Conservation (phyloP, 1,140 invertebrate species). For the Leptinotarsa undecemlineata region DNA sequence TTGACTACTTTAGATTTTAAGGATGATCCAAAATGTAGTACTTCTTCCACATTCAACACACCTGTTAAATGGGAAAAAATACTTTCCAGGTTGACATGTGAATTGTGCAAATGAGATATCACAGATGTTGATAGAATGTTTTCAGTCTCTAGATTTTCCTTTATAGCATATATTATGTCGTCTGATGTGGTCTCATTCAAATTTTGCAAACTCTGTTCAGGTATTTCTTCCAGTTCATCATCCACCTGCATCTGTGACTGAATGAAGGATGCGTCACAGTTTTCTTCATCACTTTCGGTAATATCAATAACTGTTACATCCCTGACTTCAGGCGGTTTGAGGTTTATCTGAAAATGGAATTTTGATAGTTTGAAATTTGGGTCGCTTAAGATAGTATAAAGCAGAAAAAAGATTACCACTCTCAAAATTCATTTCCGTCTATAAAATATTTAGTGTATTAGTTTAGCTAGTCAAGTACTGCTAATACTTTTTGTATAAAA, state of each 20-base stretch:
- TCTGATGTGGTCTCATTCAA: constrained; percentile 18
- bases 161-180: constrained; percentile 30
- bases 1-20: constrained; percentile 13
- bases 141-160: constrained; percentile 30
- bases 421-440: too few species aligned
- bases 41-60: constrained; percentile 25
- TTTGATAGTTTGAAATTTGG: too few species aligned
- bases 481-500: too few species aligned
- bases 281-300: constrained; percentile 32
- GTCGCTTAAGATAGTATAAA: too few species aligned
- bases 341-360: neutral
- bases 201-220: neutral
- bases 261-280: neutral
- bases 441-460: too few species aligned
- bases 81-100: constrained; percentile 16
- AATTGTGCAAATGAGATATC: constrained; percentile 22
- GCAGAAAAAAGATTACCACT: too few species aligned
- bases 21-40: constrained; percentile 27
- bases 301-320: constrained; percentile 24
- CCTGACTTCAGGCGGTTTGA: neutral
- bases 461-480: too few species aligned
- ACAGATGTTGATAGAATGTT: constrained; percentile 21
- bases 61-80: constrained; percentile 23
- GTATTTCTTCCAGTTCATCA: neutral
- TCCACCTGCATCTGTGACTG: neutral